Evolutionary conservation across 1,140 invertebrate genomes (phyloP), one percentile per base, ranked within the genome.

Genomic region (Leptinotarsa undecemlineata): DNA sequence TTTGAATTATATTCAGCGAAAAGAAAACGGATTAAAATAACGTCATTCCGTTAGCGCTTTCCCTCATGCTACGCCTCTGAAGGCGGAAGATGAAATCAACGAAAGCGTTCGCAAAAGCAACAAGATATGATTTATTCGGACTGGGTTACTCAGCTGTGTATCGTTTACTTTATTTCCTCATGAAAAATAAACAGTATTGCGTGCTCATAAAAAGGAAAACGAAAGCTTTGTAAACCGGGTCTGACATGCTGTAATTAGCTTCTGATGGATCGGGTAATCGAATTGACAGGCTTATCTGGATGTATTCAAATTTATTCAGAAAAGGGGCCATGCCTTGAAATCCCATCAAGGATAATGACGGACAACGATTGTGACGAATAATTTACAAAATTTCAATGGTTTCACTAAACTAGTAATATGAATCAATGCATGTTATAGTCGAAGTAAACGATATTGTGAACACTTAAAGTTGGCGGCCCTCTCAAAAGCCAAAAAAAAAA

Each of bases 111-210:
- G 51, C 15, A 57, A 57, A 57, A 17, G 15, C 51, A 57, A 57
- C 15, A n/a, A 57, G 51, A 57, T 17, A 57, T 57, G 51, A 57
- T 57, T 57, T 57, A 57, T 57, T 17, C 51, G 15, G 15, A 57
- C 51, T 57, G 51, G 51, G n/a, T 57, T 17, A 57, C 17, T 57
- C 51, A 57, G 51, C 51, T 57, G 51, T 57, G 51, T 57, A 17
- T 57, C 17, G 51, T 57, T 57, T 57, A 57, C 51, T 57, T 57
- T 57, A 57, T 57, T 57, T 57, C 51, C 51, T 15, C 51, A 57
- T 57, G n/a, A 57, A 57, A 57, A 57, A 57, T 57, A 57, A 57
- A 57, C 51, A 57, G 51, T 15, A 57, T 57, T 57, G 51, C 15
- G 51, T 57, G 51, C 51, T 17, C 51, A 57, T 57, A 57, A 57